Evolutionary conservation across 2,113 vertebrate species (phyloP).

Genomic region (Natator depressus): DNA sequence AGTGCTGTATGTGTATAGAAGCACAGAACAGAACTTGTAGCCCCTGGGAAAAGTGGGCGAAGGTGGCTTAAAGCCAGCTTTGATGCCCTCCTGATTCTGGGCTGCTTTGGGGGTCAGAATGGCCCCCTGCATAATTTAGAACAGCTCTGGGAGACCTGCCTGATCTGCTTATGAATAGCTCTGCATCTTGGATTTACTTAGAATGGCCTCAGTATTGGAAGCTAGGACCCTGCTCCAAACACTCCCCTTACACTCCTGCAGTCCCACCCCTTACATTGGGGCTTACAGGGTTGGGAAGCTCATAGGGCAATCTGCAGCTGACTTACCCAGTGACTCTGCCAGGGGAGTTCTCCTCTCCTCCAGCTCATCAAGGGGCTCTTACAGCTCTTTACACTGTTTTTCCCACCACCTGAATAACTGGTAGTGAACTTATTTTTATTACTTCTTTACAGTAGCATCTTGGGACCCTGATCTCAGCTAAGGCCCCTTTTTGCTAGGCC

Average conservation of each 20-base stretch:
- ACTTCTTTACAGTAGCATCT: neutral
- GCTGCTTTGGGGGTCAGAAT: neutral
- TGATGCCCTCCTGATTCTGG: neutral
- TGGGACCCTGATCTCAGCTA: neutral
- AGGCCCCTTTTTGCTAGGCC: neutral
- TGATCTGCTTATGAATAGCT: neutral
- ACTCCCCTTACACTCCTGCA: neutral
- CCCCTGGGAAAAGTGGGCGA: neutral
- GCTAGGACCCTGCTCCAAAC: neutral
- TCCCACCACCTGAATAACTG: neutral
- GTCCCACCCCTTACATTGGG: neutral
- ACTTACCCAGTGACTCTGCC: neutral
- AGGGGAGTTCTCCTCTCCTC: neutral
- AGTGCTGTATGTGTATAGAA: neutral
- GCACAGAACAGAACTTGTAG: neutral
- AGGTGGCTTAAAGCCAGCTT: neutral
- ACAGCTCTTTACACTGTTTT: neutral
- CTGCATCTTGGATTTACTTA: neutral
- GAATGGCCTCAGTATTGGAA: neutral
- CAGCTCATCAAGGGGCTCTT: neutral
- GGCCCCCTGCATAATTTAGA: neutral
- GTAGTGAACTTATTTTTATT: neutral
- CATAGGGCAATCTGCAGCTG: neutral
- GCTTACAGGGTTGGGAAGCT: neutral
- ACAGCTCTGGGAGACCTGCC: neutral